Conservation (phyloP, 2,888 invertebrate species). For the Ophonus ardosiacus region DNA sequence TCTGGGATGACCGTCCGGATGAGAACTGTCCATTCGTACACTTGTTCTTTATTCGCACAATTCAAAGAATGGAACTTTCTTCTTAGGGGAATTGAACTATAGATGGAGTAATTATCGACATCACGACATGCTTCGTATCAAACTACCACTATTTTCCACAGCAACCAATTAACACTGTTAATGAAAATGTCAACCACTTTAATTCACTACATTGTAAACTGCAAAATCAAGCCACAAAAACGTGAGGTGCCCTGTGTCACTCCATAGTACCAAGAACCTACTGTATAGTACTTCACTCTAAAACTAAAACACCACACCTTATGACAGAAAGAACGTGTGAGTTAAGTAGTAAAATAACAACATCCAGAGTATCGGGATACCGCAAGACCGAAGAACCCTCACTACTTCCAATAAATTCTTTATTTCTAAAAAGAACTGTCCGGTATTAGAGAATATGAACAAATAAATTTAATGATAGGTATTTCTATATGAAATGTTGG, state of each 20-base stretch:
- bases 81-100: no score
- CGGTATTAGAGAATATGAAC: not conserved
- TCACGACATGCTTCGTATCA: not conserved
- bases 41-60: no score
- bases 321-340: slow-evolving; percentile 64
- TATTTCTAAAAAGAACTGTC: slow-evolving; percentile 8
- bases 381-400: not conserved
- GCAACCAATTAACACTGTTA: slow-evolving; percentile 25
- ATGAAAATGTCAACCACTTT: slow-evolving; percentile 9
- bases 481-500: no score
- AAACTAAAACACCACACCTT: slow-evolving; percentile 63
- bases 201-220: slow-evolving; percentile 17
- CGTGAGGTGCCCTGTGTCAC: slow-evolving; percentile 36
- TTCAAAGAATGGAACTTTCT: no score
- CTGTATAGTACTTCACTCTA: slow-evolving; percentile 59
- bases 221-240: slow-evolving; percentile 30
- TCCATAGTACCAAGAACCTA: slow-evolving; percentile 49
- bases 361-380: slow-evolving; percentile 44
- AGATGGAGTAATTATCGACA: no score
- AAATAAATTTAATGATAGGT: no score
- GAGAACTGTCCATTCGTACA: no score
- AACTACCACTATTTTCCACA: not conserved
- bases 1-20: no score
- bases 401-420: slow-evolving; percentile 1
- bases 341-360: slow-evolving; percentile 60